Conservation (phyloP, 23 tunicate genomes). For the Aplidium turbinatum region DNA sequence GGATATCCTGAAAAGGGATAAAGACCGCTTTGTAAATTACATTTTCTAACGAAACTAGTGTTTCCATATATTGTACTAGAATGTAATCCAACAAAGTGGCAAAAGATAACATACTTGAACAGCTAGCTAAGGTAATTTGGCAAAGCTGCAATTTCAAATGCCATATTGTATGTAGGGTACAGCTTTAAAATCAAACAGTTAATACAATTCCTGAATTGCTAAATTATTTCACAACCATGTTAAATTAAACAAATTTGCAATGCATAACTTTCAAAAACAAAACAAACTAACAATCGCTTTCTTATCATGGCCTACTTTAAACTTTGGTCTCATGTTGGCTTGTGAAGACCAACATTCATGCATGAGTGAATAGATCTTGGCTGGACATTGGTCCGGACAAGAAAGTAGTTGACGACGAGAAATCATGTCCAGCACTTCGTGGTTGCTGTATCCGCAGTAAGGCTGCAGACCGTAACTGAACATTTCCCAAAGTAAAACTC, state of each 20-base stretch:
- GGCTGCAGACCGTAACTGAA: constrained; percentile 90
- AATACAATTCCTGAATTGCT: no score
- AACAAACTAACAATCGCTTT: neutral
- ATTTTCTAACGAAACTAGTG: no score
- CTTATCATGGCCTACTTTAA: constrained; percentile 45
- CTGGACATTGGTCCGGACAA: constrained; percentile 96
- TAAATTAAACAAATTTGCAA: no score
- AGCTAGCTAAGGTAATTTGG: neutral
- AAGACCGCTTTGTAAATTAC: no score
- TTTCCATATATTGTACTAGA: no score
- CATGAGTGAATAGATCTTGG: constrained; percentile 91
- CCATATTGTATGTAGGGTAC: no score
- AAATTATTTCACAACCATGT: no score
- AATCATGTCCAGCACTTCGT: constrained; percentile 91
- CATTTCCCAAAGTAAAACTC: constrained; percentile 92
- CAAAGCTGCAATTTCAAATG: neutral
- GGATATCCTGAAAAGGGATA: constrained; percentile 78
- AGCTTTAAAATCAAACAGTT: no score
- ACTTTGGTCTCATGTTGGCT: constrained; percentile 56
- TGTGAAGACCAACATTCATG: constrained; percentile 88
- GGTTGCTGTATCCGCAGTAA: constrained; percentile 96
- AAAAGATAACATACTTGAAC: neutral
- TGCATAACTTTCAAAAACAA: no score
- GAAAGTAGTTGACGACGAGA: constrained; percentile 68
- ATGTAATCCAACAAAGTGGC: no score